phyloP scores from a whole-genome alignment of 2,797 vertebrate species.

The Chromis chromis region DNA sequence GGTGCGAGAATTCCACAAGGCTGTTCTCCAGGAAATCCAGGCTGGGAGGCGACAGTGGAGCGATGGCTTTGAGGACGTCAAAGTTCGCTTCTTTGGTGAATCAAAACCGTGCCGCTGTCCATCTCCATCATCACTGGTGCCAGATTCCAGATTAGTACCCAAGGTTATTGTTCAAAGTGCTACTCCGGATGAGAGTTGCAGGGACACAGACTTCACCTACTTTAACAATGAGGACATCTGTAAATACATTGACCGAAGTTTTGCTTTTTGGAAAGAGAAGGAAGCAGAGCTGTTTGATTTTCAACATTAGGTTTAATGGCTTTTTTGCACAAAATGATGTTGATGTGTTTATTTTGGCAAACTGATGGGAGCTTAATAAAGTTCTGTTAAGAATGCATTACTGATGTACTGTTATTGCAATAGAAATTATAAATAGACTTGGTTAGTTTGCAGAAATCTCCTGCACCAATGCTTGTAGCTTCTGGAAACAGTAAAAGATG shows the following conservation, averaged over 20 bases:
- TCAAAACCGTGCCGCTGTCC: slow-evolving; percentile 65
- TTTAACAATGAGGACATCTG: slow-evolving; percentile 90
- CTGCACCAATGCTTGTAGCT: not conserved
- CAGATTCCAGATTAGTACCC: slow-evolving; percentile 62
- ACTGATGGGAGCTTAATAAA: slow-evolving; percentile 19
- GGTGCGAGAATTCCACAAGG: slow-evolving; percentile 90
- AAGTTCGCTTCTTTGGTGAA: slow-evolving; percentile 87
- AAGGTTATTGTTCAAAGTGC: slow-evolving; percentile 58
- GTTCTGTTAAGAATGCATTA: not conserved
- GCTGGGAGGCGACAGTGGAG: slow-evolving; percentile 88
- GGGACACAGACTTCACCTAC: slow-evolving; percentile 65
- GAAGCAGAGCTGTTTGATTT: slow-evolving; percentile 93
- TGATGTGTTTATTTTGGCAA: slow-evolving; percentile 20
- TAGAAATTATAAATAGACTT: not conserved
- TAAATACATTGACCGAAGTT: slow-evolving; percentile 94
- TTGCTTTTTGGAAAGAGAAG: slow-evolving; percentile 97
- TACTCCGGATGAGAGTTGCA: slow-evolving; percentile 47
- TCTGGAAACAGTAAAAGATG: not conserved
- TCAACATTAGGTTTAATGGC: slow-evolving; percentile 61
- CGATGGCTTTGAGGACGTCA: slow-evolving; percentile 94
- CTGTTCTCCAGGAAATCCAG: slow-evolving; percentile 90
- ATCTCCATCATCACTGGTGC: slow-evolving; percentile 27
- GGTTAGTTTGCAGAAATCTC: not conserved
- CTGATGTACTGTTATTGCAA: slow-evolving; percentile 9
- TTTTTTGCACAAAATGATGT: not conserved